Evolutionary conservation across 1,140 invertebrate species (phyloP), one percentile per base, ranked within the genome.

Genomic region (Drosophila orosa): DNA sequence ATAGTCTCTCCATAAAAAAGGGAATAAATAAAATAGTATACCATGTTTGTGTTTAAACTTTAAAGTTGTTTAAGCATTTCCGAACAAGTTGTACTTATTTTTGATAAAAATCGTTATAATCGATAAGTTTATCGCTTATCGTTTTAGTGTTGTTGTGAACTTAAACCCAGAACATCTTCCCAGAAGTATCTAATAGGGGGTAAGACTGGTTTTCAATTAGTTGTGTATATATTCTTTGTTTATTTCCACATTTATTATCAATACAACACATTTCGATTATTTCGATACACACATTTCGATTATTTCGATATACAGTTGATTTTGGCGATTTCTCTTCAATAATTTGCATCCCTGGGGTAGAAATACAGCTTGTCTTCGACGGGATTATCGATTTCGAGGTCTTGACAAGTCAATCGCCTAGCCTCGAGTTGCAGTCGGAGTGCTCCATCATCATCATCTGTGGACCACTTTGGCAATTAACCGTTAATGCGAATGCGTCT

Each of bases 381-480:
- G n/a, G 27, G 37, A 63, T 63, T 60, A 63, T 63, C 55, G 17
- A 63, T 60, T 42, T 9, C n/a, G 60, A 33, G 60, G 65, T 66
- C 45, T 71, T 69, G 50, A 71, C 67, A 71, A 71, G 40, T 71
- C 67, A 71, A 71, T 71, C 67, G 60, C 45, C 12, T 52, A 42
- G 65, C 65, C 65, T 68, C 65, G 44, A 67, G 60, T 69, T 71
- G 65, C 65, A 40, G n/a, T 19, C 42, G 52, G 40, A 69, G 67
- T 48, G 29, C 67, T 57, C 27, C 50, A 45, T 56, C 13, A 22
- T 7, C n/a, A 37, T 52, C 13, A 15, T 10, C 40, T 19, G 17
- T 52, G 50, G 24, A 73, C 29, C 69, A 73, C 63, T 59, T 60
- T 76, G 62, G 73, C 74, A 77, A 77, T 77, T 77, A 76, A 68